Conservation (phyloP, 2,797 vertebrate genomes). For the Diglossa cyanea region DNA sequence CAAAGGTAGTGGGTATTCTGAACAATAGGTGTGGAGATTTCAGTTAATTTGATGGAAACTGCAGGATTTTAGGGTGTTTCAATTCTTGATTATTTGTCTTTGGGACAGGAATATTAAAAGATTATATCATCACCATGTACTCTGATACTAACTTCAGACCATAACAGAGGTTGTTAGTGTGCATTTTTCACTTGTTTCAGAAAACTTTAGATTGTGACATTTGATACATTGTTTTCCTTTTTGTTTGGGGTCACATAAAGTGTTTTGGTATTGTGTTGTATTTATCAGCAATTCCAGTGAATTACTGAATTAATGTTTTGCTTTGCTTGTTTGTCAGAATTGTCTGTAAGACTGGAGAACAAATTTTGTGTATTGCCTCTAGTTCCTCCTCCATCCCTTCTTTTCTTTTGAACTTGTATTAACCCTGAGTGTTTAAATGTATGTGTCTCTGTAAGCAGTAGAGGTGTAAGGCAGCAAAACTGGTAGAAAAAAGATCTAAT, state of each 20-base stretch:
- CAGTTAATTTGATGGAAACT: not conserved
- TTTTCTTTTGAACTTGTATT: not conserved
- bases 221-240: not conserved
- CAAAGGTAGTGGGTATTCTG: not conserved
- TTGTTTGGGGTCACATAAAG: not conserved
- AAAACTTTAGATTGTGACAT: not conserved
- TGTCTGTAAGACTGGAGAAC: not conserved
- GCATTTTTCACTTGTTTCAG: not conserved
- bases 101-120: not conserved
- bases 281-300: not conserved
- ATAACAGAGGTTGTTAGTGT: not conserved
- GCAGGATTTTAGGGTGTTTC: not conserved
- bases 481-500: not conserved
- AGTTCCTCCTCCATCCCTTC: not conserved
- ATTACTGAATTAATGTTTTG: not conserved
- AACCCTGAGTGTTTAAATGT: not conserved
- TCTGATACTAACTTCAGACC: not conserved
- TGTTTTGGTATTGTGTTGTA: not conserved
- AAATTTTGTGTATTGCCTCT: not conserved
- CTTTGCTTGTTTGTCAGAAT: not conserved
- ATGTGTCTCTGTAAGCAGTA: not conserved
- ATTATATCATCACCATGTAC: fast-evolving
- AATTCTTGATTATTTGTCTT: not conserved
- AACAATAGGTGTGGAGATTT: not conserved
- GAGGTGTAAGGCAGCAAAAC: not conserved